phyloP scores from a whole-genome alignment of 1,140 invertebrate genomes.

The Chlorops oryzae region DNA sequence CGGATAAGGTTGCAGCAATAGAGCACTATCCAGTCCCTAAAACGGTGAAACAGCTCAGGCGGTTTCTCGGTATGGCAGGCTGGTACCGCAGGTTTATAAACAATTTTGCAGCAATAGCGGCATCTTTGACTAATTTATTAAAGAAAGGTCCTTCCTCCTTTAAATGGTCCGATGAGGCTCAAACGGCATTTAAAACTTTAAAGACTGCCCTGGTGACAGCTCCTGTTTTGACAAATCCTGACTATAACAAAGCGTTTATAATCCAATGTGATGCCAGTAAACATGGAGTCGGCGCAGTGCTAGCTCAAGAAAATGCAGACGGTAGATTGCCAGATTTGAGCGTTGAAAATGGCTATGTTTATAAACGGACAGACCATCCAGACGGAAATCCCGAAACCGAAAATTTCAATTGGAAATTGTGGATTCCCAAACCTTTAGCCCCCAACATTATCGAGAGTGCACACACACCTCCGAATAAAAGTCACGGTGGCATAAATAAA shows the following conservation, averaged over 20 bases:
- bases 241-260: slow-evolving; percentile 34
- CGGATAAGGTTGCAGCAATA: slow-evolving; percentile 18
- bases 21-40: slow-evolving; percentile 8
- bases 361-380: too few species aligned
- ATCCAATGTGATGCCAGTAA: slow-evolving; percentile 27
- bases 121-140: background rate
- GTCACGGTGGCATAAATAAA: too few species aligned
- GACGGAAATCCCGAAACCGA: background rate
- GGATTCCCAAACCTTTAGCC: background rate
- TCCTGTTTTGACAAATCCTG: slow-evolving; percentile 33
- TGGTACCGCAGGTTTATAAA: background rate
- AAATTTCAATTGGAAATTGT: background rate
- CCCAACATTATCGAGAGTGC: background rate
- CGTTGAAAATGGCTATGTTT: background rate
- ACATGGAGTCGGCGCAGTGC: too few species aligned
- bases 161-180: slow-evolving; percentile 14
- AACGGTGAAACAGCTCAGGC: background rate
- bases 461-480: too few species aligned
- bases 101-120: background rate
- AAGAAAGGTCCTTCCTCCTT: slow-evolving; percentile 2
- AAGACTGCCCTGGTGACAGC: slow-evolving; percentile 27
- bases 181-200: slow-evolving; percentile 30
- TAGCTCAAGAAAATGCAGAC: too few species aligned
- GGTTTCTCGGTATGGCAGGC: background rate
- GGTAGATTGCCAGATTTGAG: background rate